Evolutionary conservation across 2,888 invertebrate species (phyloP).

Genomic region (Diarsia mendica): DNA sequence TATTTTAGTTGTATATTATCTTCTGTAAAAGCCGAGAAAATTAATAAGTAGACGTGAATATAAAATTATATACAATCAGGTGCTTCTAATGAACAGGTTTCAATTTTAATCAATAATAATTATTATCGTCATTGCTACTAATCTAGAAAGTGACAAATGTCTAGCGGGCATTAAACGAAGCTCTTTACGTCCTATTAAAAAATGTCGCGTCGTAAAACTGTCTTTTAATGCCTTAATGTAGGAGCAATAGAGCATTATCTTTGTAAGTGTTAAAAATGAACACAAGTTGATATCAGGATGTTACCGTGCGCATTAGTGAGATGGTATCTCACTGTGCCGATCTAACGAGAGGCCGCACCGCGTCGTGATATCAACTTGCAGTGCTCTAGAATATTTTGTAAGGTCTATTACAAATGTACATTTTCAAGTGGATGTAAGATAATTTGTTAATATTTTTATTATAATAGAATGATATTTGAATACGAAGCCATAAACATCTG

Average conservation of each 20-base stretch:
- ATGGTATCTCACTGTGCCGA: not conserved
- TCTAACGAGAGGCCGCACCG: conserved; percentile 7
- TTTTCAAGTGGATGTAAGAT: conserved; percentile 90
- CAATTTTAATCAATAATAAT: conserved; percentile 71
- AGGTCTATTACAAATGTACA: conserved; percentile 89
- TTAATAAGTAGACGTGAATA: conserved; percentile 58
- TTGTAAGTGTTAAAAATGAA: conserved; percentile 81
- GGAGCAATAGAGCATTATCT: conserved; percentile 79
- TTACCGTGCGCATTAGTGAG: not conserved
- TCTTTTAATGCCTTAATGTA: conserved; percentile 80
- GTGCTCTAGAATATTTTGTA: conserved; percentile 85
- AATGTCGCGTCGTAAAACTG: conserved; percentile 71
- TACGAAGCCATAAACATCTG: conserved; percentile 90
- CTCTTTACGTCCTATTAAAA: conserved; percentile 73
- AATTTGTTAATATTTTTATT: conserved; percentile 90
- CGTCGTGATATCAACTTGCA: conserved; percentile 74
- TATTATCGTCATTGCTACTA: conserved; percentile 69
- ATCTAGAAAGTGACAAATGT: conserved; percentile 72
- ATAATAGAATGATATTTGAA: conserved; percentile 88
- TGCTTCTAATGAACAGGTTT: conserved; percentile 74
- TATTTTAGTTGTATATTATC: conserved; percentile 61
- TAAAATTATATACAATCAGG: conserved; percentile 70
- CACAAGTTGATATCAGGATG: conserved; percentile 75
- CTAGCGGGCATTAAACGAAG: conserved; percentile 75
- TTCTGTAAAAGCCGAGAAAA: conserved; percentile 56